phyloP scores from a whole-genome alignment of 2,888 invertebrate genomes.

The Thumatha senex region DNA sequence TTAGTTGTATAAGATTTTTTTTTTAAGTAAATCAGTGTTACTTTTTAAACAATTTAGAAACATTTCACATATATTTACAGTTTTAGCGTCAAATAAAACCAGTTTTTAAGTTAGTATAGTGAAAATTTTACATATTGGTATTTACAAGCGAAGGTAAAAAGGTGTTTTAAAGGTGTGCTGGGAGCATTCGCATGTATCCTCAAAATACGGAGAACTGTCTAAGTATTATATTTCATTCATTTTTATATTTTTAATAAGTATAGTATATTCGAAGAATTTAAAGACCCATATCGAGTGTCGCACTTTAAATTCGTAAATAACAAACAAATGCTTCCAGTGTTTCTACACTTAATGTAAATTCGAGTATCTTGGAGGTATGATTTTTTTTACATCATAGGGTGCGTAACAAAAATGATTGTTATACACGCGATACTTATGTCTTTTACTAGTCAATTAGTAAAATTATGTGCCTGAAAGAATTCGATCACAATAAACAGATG shows the following conservation, averaged over 20 bases:
- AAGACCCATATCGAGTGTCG: too few relatives aligned
- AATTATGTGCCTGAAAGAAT: too few relatives aligned
- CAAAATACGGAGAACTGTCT: not conserved
- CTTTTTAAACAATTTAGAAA: slow-evolving; percentile 9
- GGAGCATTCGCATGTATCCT: not conserved
- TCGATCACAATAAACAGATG: too few relatives aligned
- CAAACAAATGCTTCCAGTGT: not conserved
- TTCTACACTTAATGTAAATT: not conserved
- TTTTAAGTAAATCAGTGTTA: slow-evolving; percentile 1
- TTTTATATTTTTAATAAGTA: not conserved
- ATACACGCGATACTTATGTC: slow-evolving; percentile 7
- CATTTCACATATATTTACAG: slow-evolving; percentile 47
- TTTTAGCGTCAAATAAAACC: slow-evolving; percentile 38
- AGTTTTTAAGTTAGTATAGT: slow-evolving; percentile 12
- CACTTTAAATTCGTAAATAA: not conserved
- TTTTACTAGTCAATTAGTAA: not conserved
- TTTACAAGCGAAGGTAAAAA: slow-evolving; percentile 4
- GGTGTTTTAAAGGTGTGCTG: slow-evolving; percentile 6
- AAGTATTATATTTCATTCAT: too few relatives aligned
- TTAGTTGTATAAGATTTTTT: slow-evolving; percentile 2
- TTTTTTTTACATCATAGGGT: slow-evolving; percentile 7
- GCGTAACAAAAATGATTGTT: not conserved
- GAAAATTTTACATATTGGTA: not conserved
- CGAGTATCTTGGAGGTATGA: slow-evolving; percentile 5
- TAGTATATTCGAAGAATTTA: too few relatives aligned